Evolutionary conservation across 2,113 vertebrate genomes (phyloP).

Genomic region (Okapia johnstoni): DNA sequence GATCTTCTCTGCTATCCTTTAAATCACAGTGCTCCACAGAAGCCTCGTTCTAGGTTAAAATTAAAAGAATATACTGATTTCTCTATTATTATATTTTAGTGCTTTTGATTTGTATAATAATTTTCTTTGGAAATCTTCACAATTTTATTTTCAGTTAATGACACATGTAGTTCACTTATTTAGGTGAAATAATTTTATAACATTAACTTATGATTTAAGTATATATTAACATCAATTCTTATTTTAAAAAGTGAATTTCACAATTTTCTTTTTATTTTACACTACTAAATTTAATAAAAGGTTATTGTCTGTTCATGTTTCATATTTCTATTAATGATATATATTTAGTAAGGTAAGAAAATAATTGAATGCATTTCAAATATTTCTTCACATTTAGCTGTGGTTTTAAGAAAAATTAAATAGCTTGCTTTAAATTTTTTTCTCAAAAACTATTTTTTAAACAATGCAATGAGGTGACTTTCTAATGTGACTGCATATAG

Average conservation of each 20-base stretch:
- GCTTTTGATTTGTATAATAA: background rate
- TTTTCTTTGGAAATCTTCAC: background rate
- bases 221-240: background rate
- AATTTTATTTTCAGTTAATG: background rate
- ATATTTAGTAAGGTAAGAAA: background rate
- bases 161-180: background rate
- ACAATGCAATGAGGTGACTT: background rate
- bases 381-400: background rate
- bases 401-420: background rate
- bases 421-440: background rate
- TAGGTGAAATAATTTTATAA: background rate
- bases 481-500: background rate
- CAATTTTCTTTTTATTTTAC: background rate
- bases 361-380: background rate
- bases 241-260: background rate
- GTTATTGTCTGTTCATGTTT: background rate
- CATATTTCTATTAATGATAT: background rate
- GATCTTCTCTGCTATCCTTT: background rate
- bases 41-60: background rate
- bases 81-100: background rate
- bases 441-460: constrained; percentile 4
- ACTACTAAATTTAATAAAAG: background rate
- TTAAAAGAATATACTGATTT: background rate
- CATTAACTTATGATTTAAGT: background rate
- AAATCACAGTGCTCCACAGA: background rate